Evolutionary conservation across 2,113 vertebrate genomes (phyloP).

Genomic region (Uropsilus gracilis): DNA sequence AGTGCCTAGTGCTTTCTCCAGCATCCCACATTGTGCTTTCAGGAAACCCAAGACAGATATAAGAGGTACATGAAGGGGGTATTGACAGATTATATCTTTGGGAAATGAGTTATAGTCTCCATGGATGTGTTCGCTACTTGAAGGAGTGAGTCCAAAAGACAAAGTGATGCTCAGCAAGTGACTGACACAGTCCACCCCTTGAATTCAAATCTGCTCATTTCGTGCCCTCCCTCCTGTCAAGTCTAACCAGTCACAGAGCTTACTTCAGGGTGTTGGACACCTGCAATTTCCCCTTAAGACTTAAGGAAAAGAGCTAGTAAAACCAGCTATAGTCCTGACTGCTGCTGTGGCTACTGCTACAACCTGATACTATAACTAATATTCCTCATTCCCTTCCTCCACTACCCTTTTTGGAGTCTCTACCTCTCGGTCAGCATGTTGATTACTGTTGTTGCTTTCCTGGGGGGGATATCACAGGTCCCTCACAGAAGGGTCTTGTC

Average conservation of each 20-base stretch:
- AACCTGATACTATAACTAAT: neutral
- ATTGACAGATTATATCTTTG: neutral
- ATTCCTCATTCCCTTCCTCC: neutral
- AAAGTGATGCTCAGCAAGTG: neutral
- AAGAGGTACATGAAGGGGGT: no score
- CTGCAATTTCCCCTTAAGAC: neutral
- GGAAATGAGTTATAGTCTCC: neutral
- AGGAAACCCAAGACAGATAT: neutral
- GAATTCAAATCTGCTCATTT: no score
- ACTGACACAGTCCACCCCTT: neutral
- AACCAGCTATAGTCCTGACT: neutral
- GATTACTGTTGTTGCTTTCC: neutral
- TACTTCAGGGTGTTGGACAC: neutral
- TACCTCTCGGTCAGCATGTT: neutral
- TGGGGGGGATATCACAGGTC: neutral
- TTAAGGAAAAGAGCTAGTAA: neutral
- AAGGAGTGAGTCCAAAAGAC: neutral
- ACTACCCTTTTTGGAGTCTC: neutral
- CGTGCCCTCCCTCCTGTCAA: neutral
- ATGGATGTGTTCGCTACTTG: neutral
- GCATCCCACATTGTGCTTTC: neutral
- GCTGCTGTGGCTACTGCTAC: neutral
- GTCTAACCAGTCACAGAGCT: neutral
- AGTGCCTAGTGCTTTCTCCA: neutral
- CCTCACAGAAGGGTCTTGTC: neutral